Evolutionary conservation across 2,888 invertebrate genomes (phyloP).

Genomic region (Amphipyra berbera): DNA sequence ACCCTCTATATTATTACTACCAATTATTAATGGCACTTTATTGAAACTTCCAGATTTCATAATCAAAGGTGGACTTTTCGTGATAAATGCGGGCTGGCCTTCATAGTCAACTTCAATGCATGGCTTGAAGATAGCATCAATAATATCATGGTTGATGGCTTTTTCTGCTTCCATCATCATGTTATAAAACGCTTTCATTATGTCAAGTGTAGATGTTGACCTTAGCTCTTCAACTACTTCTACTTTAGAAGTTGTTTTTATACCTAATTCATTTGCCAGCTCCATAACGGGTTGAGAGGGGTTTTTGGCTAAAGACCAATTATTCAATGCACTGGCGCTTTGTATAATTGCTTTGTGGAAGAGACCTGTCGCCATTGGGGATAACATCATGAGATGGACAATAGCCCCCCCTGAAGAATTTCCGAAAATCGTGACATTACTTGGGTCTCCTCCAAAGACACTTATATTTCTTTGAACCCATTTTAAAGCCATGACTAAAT

Average conservation of each 20-base stretch:
- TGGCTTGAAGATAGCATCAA: slow-evolving; percentile 80
- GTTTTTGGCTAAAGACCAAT: slow-evolving; percentile 79
- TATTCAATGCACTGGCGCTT: slow-evolving; percentile 83
- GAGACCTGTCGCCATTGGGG: slow-evolving; percentile 83
- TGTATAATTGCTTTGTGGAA: slow-evolving; percentile 86
- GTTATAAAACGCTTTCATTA: slow-evolving; percentile 69
- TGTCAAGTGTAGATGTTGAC: slow-evolving; percentile 64
- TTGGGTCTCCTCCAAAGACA: slow-evolving; percentile 83
- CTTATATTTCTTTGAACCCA: slow-evolving; percentile 84
- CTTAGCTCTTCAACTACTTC: slow-evolving; percentile 80
- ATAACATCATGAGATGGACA: slow-evolving; percentile 85
- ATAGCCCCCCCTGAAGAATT: slow-evolving; percentile 83
- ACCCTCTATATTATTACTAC: slow-evolving; percentile 81
- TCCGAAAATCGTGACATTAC: slow-evolving; percentile 86
- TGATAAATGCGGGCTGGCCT: slow-evolving; percentile 81
- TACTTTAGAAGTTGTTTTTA: slow-evolving; percentile 67
- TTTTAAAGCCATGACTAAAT: slow-evolving; percentile 81
- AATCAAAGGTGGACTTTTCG: slow-evolving; percentile 77
- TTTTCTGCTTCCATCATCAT: slow-evolving; percentile 45
- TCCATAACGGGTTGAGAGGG: slow-evolving; percentile 72
- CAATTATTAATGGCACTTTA: slow-evolving; percentile 84
- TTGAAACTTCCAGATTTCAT: slow-evolving; percentile 81
- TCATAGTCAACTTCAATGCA: slow-evolving; percentile 84
- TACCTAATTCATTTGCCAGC: slow-evolving; percentile 74
- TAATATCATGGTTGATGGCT: slow-evolving; percentile 60